A percentile compares a stretch with the other conserved stretches of the same genome.
These are phyloP conservation scores for Dioctria rufipes DNA, from an alignment of 2,888 invertebrate species.

Conservation along the genomic window DNA sequence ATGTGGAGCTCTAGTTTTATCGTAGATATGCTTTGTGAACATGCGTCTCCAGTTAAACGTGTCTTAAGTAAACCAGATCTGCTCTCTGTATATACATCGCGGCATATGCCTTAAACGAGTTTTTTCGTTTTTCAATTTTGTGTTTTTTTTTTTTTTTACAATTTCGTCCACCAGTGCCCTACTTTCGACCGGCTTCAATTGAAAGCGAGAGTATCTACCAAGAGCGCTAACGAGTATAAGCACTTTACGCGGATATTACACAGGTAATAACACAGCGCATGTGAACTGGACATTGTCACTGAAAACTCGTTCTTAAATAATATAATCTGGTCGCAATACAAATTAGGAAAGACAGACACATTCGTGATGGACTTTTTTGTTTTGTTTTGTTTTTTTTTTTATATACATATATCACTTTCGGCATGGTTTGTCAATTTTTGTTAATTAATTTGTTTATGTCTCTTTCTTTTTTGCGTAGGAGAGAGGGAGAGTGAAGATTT, in stretches of 20 bases:
- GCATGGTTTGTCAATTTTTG: too few relatives aligned
- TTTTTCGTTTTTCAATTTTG: conserved; percentile 17
- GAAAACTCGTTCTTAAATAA: conserved; percentile 38
- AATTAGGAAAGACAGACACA: conserved; percentile 30
- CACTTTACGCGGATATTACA: conserved; percentile 51
- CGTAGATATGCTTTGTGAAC: neutral
- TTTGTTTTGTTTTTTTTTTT: too few relatives aligned
- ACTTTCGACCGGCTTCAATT: conserved; percentile 42
- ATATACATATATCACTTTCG: too few relatives aligned
- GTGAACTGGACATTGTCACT: conserved; percentile 49
- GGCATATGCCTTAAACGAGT: conserved; percentile 43
- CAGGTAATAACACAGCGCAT: conserved; percentile 36
- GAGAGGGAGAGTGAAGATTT: too few relatives aligned
- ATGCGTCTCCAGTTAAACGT: neutral
- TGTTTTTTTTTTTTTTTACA: conserved; percentile 3
- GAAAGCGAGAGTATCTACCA: conserved; percentile 41
- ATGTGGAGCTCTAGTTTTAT: neutral
- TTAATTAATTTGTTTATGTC: too few relatives aligned
- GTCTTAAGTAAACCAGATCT: conserved; percentile 36
- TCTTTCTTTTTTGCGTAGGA: too few relatives aligned
- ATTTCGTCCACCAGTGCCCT: conserved; percentile 31
- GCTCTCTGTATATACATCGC: neutral
- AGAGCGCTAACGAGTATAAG: conserved; percentile 47
- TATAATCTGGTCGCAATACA: conserved; percentile 12
- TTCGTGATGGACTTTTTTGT: too few relatives aligned